Percentiles rank a stretch among this genome's conserved stretches.
These are phyloP conservation scores for Kryptolebias marmoratus DNA, from an alignment of 2,113 vertebrate species.

Conservation along the genomic window DNA sequence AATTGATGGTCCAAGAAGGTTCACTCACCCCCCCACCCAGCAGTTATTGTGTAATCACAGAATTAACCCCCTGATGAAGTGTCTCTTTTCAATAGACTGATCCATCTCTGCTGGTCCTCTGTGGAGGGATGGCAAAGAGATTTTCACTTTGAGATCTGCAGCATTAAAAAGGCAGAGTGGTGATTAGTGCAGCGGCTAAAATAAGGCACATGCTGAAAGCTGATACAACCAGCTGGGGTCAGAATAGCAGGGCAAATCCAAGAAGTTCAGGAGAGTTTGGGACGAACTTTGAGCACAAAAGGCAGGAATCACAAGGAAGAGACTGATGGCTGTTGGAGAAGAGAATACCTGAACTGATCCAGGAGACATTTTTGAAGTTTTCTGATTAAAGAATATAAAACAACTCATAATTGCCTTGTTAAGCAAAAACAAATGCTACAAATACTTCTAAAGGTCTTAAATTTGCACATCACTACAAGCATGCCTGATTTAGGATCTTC, in stretches of 20 bases:
- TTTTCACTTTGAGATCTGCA: conserved; percentile 19
- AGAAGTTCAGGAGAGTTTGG: not conserved
- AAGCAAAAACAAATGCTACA: not conserved
- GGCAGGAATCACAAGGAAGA: too few species aligned
- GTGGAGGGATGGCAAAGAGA: conserved; percentile 45
- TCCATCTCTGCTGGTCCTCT: conserved; percentile 53
- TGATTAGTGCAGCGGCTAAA: conserved; percentile 61
- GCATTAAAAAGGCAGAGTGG: conserved; percentile 10
- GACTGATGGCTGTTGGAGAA: not conserved
- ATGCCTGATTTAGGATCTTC: not conserved
- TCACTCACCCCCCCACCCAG: too few species aligned
- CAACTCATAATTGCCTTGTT: not conserved
- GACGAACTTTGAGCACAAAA: too few species aligned
- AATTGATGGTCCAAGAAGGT: not conserved
- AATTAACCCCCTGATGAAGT: not conserved
- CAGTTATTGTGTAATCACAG: not conserved
- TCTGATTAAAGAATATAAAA: not conserved
- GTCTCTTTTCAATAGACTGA: conserved; percentile 4
- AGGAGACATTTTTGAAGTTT: not conserved
- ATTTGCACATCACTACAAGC: not conserved
- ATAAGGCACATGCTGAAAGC: conserved; percentile 65
- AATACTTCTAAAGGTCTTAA: not conserved
- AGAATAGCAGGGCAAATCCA: conserved; percentile 22
- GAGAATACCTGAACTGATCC: not conserved
- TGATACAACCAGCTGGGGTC: conserved; percentile 53